Conservation (phyloP, 2,113 vertebrate genomes). For the Peucedramus taeniatus region DNA sequence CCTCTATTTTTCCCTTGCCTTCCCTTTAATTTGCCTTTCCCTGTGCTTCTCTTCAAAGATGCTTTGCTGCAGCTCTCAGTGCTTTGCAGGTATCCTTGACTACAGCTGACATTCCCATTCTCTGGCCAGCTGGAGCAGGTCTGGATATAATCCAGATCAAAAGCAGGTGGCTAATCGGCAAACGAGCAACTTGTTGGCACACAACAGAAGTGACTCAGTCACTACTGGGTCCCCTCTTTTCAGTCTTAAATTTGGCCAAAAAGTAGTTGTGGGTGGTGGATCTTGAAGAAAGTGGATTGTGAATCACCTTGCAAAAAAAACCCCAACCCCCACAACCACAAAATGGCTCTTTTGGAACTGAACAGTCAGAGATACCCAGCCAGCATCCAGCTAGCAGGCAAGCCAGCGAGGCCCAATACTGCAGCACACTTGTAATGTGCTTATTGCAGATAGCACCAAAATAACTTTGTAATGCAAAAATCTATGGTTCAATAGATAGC, state of each 20-base stretch:
- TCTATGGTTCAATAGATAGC: neutral
- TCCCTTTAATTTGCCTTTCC: slow-evolving; percentile 17
- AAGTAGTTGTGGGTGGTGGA: neutral
- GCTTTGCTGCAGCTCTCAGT: slow-evolving; percentile 1
- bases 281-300: neutral
- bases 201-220: neutral
- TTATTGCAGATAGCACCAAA: neutral
- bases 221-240: neutral
- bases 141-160: slow-evolving; percentile 36
- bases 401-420: neutral
- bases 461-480: neutral
- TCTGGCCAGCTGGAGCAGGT: slow-evolving; percentile 35
- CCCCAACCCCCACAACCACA: neutral
- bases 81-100: slow-evolving; percentile 65
- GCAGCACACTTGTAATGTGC: neutral
- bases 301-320: neutral
- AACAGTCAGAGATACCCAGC: neutral
- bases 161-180: slow-evolving; percentile 26
- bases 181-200: neutral
- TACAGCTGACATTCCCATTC: slow-evolving; percentile 39
- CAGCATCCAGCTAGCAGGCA: neutral
- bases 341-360: neutral
- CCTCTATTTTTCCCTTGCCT: neutral
- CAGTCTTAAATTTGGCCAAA: neutral
- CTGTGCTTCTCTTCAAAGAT: neutral